Percentiles rank a stretch among this genome's conserved stretches.
Evolutionary conservation across 35 echinoderm and acorn worm species (phyloP).

Genomic region (Lytechinus pictus): DNA sequence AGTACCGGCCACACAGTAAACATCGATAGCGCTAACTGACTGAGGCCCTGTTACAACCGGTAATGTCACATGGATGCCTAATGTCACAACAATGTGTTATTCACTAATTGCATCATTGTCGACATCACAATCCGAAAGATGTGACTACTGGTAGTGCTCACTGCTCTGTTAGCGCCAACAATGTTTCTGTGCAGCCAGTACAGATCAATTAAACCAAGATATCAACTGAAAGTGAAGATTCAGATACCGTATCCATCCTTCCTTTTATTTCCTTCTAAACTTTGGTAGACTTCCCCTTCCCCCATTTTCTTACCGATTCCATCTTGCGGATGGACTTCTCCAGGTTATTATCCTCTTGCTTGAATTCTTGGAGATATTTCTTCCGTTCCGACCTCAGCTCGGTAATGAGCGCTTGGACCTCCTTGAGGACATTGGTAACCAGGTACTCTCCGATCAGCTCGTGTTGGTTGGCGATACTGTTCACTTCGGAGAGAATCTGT

Average conservation of each 20-base stretch:
- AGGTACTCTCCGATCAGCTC: slow-evolving; percentile 73
- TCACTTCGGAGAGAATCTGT: slow-evolving; percentile 69
- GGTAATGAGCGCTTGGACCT: slow-evolving; percentile 59
- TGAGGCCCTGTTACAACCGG: too few species aligned
- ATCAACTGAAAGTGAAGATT: too few species aligned
- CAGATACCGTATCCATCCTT: neutral
- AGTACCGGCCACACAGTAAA: too few species aligned
- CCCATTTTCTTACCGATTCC: slow-evolving; percentile 62
- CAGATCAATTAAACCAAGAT: too few species aligned
- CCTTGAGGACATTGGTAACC: slow-evolving; percentile 68
- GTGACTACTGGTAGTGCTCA: too few species aligned
- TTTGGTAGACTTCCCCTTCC: neutral
- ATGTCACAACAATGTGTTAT: too few species aligned
- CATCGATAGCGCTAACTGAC: too few species aligned
- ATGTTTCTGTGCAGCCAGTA: too few species aligned
- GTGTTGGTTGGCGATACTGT: slow-evolving; percentile 87
- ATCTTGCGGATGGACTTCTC: slow-evolving; percentile 83
- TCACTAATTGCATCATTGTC: too few species aligned
- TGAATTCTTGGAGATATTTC: slow-evolving; percentile 74
- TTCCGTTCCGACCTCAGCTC: slow-evolving; percentile 82
- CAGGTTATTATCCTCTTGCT: slow-evolving; percentile 61
- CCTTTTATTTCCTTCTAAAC: neutral
- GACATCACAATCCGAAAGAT: too few species aligned
- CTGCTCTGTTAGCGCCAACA: too few species aligned
- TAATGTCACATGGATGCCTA: too few species aligned